Percentiles rank a stretch among this genome's conserved stretches.
Evolutionary conservation across 2,797 vertebrate species (phyloP).

Genomic region (Distichodus sexfasciatus): DNA sequence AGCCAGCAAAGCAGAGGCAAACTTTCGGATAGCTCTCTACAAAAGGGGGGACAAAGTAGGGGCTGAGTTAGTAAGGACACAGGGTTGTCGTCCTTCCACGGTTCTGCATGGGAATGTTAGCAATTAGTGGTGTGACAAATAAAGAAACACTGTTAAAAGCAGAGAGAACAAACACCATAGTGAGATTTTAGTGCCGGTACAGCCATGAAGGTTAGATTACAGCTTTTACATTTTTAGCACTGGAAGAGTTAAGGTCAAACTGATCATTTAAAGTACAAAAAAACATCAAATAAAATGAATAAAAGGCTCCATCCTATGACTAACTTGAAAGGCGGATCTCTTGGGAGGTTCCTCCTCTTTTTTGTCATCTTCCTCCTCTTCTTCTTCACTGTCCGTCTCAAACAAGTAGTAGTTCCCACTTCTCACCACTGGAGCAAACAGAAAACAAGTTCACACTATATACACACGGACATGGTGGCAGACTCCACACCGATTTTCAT

Average conservation of each 20-base stretch:
- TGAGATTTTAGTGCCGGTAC: slow-evolving; percentile 12
- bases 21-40: slow-evolving; percentile 98
- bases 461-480: not conserved
- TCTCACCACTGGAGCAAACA: slow-evolving; percentile 84
- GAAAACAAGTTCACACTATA: not conserved
- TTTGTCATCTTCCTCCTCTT: slow-evolving; percentile 84
- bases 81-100: slow-evolving; percentile 20
- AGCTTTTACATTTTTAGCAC: slow-evolving; percentile 3
- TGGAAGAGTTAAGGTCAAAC: not conserved
- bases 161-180: slow-evolving; percentile 40
- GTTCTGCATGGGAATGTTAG: slow-evolving; percentile 43
- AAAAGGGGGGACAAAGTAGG: slow-evolving; percentile 80
- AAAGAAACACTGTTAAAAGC: slow-evolving; percentile 48
- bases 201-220: slow-evolving; percentile 1
- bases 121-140: slow-evolving; percentile 50
- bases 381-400: slow-evolving; percentile 93
- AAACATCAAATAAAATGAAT: not conserved
- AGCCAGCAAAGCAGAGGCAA: slow-evolving; percentile 97
- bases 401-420: slow-evolving; percentile 98
- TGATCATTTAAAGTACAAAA: not conserved
- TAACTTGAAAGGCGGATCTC: slow-evolving; percentile 85
- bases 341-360: slow-evolving; percentile 80
- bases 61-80: slow-evolving; percentile 50
- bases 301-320: not conserved
- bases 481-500: too few species aligned